Base-by-base conservation (phyloP, 2,113 vertebrate genomes). In the Apaloderma vittatum region DNA sequence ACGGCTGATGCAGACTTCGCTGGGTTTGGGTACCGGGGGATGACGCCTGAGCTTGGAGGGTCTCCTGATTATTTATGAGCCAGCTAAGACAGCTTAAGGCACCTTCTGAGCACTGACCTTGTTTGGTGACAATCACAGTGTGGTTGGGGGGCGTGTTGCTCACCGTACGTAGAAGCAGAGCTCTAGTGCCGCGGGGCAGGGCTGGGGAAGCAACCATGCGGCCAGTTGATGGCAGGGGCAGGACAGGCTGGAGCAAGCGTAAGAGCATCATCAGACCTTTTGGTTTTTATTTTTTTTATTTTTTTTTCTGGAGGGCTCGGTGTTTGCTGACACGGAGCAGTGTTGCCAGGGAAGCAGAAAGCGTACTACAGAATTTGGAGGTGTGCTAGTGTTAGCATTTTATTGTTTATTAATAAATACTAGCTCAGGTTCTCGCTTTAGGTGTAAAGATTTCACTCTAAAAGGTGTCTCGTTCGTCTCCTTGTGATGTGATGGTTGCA, bases 141-240 rank as follows among this genome's bases (percentile, higher is more conserved):
- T 29, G 7, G 40, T 89, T 49, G 1, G 18, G 27, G 23, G 21
- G 17, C 11, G n/a, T n/a, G 19, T 58, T 86, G 40, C 49, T 46
- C 15, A 2, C 45, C 14, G 0, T 8, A 3, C 11, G 23, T n/a
- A 51, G 8, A 40, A 74, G 71, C 36, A 68, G 34, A 54, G 10
- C 17, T 43, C 15, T 17, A 3, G 18, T 72, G 68, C 45, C 32
- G 5, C 36, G 19, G 30, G 12, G 26, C 52, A n/a, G 68, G 5
- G 13, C 9, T 59, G 62, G 40, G 66, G 32, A 4, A 15, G 32
- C 0, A 5, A 8, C 55, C 15, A 48, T 36, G 36, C 1, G 0
- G 8, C 23, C 2, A 12, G 29, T 10, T 0, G 0, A 5, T 24
- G 43, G 6, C 62, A 29, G 2, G 36, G 48, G 46, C 8, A 30